Base-by-base conservation (phyloP, 2,797 vertebrate genomes). In the Rhinichthys osculus region DNA sequence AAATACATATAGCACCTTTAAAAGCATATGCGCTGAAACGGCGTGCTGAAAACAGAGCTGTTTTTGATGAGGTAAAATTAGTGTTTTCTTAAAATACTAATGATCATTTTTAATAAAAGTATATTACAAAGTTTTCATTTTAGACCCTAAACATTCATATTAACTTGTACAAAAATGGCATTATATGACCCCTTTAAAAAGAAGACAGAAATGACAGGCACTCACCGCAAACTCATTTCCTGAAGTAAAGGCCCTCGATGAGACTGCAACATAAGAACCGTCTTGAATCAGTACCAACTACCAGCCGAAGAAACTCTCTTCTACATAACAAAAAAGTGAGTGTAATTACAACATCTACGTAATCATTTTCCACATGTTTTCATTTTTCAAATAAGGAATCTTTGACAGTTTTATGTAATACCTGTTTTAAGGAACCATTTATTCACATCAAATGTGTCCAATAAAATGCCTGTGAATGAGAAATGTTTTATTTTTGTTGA, bases 151-250 rank as follows among this genome's bases (percentile, higher is more conserved):
- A 27, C 27, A 27, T 27, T 27, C 27, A 27, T 27, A 27, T 27
- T 27, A 27, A 27, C 27, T 27, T 27, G 27, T 1, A 27, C 27
- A 27, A 27, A 27, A 27, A 27, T 27, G 27, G 27, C 27, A 27
- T 27, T 27, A 27, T 27, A 27, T 27, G 1, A 27, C 27, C 27
- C 27, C 27, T 1, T 40, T 17, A 27, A 57, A 62, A 78, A 11
- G 19, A 59, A 3, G 9, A 33, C 35, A 83, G 35, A 81, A 38
- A 67, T 19, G 23, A 73, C n/a, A 1, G 38, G 9, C 7, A 4
- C 77, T 47, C 4, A 54, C 84, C 67, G 7, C 71, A 82, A 59
- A 47, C 3, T 1, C 38, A 85, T 86, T 90, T 90, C 89, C 89
- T 90, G 87, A 82, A 57, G 5, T 13, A 44, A 38, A 77, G 66